Base-by-base conservation (phyloP, 2,888 invertebrate species). In the Lysandra bellargus region DNA sequence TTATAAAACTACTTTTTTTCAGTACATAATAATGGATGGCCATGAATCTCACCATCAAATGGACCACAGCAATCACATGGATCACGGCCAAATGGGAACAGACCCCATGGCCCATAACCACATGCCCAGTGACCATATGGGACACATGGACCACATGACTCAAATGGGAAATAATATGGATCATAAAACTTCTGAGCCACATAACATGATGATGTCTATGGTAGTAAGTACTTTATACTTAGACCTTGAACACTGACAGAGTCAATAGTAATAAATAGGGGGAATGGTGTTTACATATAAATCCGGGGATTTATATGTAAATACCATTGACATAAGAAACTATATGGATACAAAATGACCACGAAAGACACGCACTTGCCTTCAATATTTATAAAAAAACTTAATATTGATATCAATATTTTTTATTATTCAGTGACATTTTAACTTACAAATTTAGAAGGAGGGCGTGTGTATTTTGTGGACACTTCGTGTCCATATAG, bases 31-130 rank as follows among this genome's bases (percentile, higher is more conserved):
- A 12, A 87, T 88, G 88, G 86, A 85, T 12, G 33, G 69, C 77
- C 88, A 89, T 82, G 81, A 85, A 69, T 69, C 69, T 69, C 83
- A 86, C 76, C 87, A 87, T 84, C 84, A 84, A 6, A 83, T 83
- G 83, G 83, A 30, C 23, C 74, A 75, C 73, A 75, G 75, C 64
- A 75, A 75, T 33, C 73, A 78, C 86, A 86, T 80, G 83, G 79
- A 14, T 30, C 78, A 81, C 84, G 9, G 44, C 78, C 83, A 84
- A 69, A 84, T 84, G 83, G 82, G 84, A 75, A 85, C 85, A 78
- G 82, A 73, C 6, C 73, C 40, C 6, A 86, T 69, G 82, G 84
- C 80, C 85, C 85, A 69, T 84, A 86, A 37, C 14, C 37, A 73
- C 17, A 40, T 57, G 53, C 76, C 53, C 23, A 30, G 30, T 33